Conservation (phyloP, 2,797 vertebrate genomes). For the Danionella dracula region DNA sequence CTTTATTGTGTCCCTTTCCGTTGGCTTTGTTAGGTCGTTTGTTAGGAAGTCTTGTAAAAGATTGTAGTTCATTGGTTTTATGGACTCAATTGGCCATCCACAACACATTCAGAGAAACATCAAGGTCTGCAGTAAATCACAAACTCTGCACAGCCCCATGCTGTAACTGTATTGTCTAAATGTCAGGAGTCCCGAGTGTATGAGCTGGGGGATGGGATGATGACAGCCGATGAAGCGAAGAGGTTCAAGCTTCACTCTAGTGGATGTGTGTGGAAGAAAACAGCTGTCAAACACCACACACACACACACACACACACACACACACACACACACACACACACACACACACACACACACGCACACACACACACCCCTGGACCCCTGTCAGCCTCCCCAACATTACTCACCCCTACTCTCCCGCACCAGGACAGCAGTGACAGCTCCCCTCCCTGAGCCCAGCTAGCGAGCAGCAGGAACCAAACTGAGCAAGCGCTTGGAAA, state of each 20-base stretch:
- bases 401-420: constrained; percentile 24
- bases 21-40: constrained; percentile 49
- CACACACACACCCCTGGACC: constrained; percentile 14
- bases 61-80: constrained; percentile 51
- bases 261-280: constrained; percentile 1
- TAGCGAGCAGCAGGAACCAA: constrained; percentile 12
- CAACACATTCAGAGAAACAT: constrained; percentile 24
- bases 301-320: background rate
- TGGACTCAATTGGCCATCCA: constrained; percentile 46
- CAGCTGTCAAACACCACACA: constrained; percentile 25
- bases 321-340: constrained; percentile 1
- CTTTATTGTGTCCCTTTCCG: constrained; percentile 44
- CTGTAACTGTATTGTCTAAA: constrained; percentile 51
- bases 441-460: constrained; percentile 17
- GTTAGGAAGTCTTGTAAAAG: constrained; percentile 50
- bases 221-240: constrained; percentile 39
- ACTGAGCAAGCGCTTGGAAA: constrained; percentile 26
- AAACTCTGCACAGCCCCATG: constrained; percentile 31
- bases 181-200: constrained; percentile 46
- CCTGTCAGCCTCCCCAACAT: constrained; percentile 20
- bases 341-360: background rate
- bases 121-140: constrained; percentile 38
- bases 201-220: constrained; percentile 27
- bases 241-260: constrained; percentile 18
- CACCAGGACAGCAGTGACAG: constrained; percentile 38